A percentile compares a stretch with the other conserved stretches of the same genome.
Evolutionary conservation across 2,888 invertebrate species (phyloP).

Genomic region (Drosophila pegasa): DNA sequence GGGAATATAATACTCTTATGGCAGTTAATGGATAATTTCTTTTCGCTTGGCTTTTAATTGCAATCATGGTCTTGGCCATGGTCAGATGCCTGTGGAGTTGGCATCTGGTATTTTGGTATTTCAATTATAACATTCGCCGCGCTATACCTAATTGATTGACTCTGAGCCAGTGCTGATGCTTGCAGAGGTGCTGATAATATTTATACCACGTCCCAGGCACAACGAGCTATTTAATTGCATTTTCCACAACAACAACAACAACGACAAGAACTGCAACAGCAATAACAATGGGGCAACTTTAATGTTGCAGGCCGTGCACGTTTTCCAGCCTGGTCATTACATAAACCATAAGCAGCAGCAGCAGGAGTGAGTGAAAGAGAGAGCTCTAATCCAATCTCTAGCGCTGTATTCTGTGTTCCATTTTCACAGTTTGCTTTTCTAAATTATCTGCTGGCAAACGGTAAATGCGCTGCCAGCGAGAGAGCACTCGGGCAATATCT

Average conservation of each 20-base stretch:
- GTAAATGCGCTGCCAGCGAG: slow-evolving; percentile 17
- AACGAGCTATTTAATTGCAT: slow-evolving; percentile 73
- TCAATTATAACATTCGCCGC: slow-evolving; percentile 66
- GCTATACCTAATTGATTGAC: slow-evolving; percentile 75
- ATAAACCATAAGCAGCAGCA: slow-evolving; percentile 70
- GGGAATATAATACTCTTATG: slow-evolving; percentile 16
- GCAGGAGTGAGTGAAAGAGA: slow-evolving; percentile 2
- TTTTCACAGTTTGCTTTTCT: slow-evolving; percentile 63
- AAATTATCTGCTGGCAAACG: slow-evolving; percentile 69
- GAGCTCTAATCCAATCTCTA: slow-evolving; percentile 8
- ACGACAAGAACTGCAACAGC: slow-evolving; percentile 25
- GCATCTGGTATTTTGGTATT: slow-evolving; percentile 57
- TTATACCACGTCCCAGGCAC: slow-evolving; percentile 60
- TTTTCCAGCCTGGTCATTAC: slow-evolving; percentile 56
- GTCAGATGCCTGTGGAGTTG: slow-evolving; percentile 18
- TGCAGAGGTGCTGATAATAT: slow-evolving; percentile 71
- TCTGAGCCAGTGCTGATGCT: slow-evolving; percentile 20
- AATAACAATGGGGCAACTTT: slow-evolving; percentile 53
- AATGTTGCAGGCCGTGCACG: slow-evolving; percentile 61
- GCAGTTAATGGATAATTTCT: slow-evolving; percentile 15
- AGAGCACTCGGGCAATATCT: slow-evolving; percentile 48
- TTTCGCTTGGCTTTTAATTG: slow-evolving; percentile 22
- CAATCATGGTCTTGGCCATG: slow-evolving; percentile 35
- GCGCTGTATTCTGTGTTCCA: slow-evolving; percentile 32
- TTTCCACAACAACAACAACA: slow-evolving; percentile 51